Evolutionary conservation across 1,140 invertebrate genomes (phyloP), one percentile per base, ranked within the genome.

Genomic region (Drosophila rhopaloa): DNA sequence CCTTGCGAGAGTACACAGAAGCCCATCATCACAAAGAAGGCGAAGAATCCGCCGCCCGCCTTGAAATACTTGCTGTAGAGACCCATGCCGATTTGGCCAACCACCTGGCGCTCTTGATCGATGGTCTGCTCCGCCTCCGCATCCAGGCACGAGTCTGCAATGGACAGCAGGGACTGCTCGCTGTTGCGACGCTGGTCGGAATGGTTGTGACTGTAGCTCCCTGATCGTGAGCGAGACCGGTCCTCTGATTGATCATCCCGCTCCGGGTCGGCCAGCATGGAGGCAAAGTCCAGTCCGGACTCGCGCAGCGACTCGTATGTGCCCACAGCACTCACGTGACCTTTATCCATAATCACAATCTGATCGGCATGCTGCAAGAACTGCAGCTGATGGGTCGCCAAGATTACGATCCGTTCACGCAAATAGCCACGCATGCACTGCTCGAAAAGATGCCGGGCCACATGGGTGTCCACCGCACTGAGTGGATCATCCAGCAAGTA

Each of bases 311-410:
- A 94, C n/a, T 94, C 93, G 75, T 94, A 95, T n/a, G 94, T 94
- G 6, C 95, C 95, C 5, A 93, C 93, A 1, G 94, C 94, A 5
- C 94, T 93, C 48, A 96, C 93, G 13, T 91, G 71, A 0, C 95
- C 95, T 80, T 95, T 94, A 59, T 95, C 94, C 73, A 95, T 92
- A 41, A 93, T 94, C 76, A 94, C 94, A 93, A 94, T 95, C 93
- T 94, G 94, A 84, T 97, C 95, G 4, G 96, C 97, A 37, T 95
- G 94, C 82, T 95, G 95, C 0, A 98, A 93, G 82, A 96, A 98
- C 88, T 98, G 97, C 54, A 98, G 92, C 91, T 98, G 97, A 93
- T 98, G 97, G 0, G 97, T 98, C 4, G 97, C 96, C 19, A 81
- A 56, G 3, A 98, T 95, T 0, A 95, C 93, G 6, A 96, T 96